These are phyloP conservation scores for Bufotes viridis DNA, from an alignment of 2,797 vertebrate species.

Conservation along the genomic window DNA sequence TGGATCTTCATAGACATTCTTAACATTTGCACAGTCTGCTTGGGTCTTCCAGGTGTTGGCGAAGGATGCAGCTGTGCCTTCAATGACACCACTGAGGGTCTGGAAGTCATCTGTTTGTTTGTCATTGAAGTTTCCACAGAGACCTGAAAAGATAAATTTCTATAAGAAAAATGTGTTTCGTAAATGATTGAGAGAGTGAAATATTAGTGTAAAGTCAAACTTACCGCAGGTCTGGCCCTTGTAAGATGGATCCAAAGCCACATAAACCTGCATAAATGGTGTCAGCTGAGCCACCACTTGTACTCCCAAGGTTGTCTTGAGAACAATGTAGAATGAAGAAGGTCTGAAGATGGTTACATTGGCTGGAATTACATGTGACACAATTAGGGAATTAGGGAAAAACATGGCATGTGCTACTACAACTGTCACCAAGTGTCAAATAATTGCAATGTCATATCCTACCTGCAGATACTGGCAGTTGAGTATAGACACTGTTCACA, in stretches of 20 bases:
- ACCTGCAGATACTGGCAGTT: conserved; percentile 85
- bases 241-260: conserved; percentile 68
- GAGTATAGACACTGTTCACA: conserved; percentile 82
- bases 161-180: not conserved
- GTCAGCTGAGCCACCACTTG: conserved; percentile 73
- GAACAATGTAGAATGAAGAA: conserved; percentile 75
- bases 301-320: conserved; percentile 71
- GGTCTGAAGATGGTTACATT: conserved; percentile 77
- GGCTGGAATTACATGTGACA: conserved; percentile 65
- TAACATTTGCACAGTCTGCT: conserved; percentile 69
- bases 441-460: conserved; percentile 49
- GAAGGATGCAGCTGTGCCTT: conserved; percentile 71
- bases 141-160: conserved; percentile 66
- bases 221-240: conserved; percentile 77
- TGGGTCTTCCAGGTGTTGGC: conserved; percentile 75
- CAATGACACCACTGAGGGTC: conserved; percentile 68
- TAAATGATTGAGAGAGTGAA: not conserved
- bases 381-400: not conserved
- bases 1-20: conserved; percentile 73
- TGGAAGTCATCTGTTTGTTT: conserved; percentile 77
- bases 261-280: conserved; percentile 76
- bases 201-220: conserved; percentile 30
- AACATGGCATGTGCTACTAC: not conserved
- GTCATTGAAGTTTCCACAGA: conserved; percentile 79
- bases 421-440: not conserved